phyloP scores from a whole-genome alignment of 2,888 invertebrate species.

The Bedellia somnulentella region DNA sequence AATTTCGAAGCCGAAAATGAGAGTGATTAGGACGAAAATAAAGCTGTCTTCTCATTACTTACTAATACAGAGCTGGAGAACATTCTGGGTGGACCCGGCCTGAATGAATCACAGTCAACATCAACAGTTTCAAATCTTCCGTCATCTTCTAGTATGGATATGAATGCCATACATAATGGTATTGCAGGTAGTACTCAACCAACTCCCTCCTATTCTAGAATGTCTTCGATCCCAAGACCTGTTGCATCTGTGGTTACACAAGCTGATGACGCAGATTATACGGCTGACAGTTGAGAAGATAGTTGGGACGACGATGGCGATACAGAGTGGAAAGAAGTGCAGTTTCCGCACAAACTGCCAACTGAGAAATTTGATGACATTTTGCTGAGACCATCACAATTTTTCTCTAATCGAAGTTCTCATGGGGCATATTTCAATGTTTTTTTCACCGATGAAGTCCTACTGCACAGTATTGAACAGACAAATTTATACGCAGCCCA shows the following conservation, averaged over 20 bases:
- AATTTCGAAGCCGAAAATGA: conserved; percentile 9
- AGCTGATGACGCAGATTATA: conserved; percentile 2
- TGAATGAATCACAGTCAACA: too few species aligned
- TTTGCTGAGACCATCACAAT: too few species aligned
- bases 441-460: conserved; percentile 4
- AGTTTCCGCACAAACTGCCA: too few species aligned
- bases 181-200: conserved; percentile 4
- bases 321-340: too few species aligned
- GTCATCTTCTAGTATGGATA: conserved; percentile 6
- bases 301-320: too few species aligned
- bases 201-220: conserved; percentile 7
- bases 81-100: conserved; percentile 8
- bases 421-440: conserved; percentile 5
- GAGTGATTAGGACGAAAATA: conserved; percentile 9
- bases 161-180: conserved; percentile 3
- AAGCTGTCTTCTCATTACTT: conserved; percentile 7
- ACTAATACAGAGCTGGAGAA: conserved; percentile 7
- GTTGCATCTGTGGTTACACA: conserved; percentile 3
- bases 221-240: conserved; percentile 1
- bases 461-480: conserved; percentile 5
- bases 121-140: too few species aligned
- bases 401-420: too few species aligned
- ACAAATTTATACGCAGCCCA: too few species aligned
- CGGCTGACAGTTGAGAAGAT: too few species aligned
- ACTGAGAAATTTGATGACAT: too few species aligned